Evolutionary conservation across 2,113 vertebrate species (phyloP).

Genomic region (Aythya baeri): DNA sequence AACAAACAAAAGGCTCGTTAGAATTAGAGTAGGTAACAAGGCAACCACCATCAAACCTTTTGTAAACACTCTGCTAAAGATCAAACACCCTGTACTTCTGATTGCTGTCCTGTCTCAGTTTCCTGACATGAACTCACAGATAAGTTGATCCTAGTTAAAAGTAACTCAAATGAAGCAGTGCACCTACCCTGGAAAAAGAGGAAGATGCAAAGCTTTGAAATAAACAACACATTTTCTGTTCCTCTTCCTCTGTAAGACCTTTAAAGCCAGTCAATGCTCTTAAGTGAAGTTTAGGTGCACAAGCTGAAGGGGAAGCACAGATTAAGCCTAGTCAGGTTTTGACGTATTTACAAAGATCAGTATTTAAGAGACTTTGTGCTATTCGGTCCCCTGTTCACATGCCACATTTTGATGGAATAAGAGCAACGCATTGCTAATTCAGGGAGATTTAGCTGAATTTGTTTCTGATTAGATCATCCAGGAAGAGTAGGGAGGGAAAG

Average conservation of each 20-base stretch:
- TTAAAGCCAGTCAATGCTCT: neutral
- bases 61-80: slow-evolving; percentile 23
- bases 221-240: slow-evolving; percentile 6
- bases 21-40: neutral
- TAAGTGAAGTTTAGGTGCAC: neutral
- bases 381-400: neutral
- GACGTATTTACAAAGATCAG: neutral
- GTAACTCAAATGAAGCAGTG: neutral
- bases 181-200: neutral
- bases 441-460: neutral
- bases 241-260: neutral
- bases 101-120: slow-evolving; percentile 27
- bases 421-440: neutral
- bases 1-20: slow-evolving; percentile 6
- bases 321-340: neutral
- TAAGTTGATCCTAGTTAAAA: neutral
- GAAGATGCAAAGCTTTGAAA: neutral
- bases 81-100: slow-evolving; percentile 33
- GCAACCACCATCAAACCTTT: neutral
- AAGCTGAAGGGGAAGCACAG: neutral
- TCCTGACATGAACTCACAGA: slow-evolving; percentile 17
- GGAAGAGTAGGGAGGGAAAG: neutral
- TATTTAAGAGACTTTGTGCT: neutral
- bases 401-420: neutral
- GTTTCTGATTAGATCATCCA: neutral